Evolutionary conservation across 2,113 vertebrate genomes (phyloP), one percentile per base, ranked within the genome.

Genomic region (Deroptyus accipitrinus): DNA sequence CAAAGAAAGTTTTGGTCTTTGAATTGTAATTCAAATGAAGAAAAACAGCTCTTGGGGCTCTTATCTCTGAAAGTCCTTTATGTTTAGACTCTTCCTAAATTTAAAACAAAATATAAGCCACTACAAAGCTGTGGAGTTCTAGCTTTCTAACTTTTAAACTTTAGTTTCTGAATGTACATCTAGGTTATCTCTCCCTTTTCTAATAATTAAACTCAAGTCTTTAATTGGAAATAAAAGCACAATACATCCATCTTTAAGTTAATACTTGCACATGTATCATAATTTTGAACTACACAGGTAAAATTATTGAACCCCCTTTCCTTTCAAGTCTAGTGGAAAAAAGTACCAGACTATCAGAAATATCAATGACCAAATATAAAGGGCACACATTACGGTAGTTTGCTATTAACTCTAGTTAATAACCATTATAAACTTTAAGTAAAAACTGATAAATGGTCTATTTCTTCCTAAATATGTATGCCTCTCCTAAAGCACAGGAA

Each of bases 311-410:
- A 72, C 4, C 1, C 6, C 5, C 6, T 48, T 54, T 86, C 6
- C 37, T 59, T 74, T 59, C 2, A 75, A 72, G 64, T 3, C 4
- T 19, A 67, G 6, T n/a, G 6, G 77, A 28, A 20, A 24, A 17
- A 17, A 57, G 20, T n/a, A 4, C 2, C 55, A 54, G 49, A 54
- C 15, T 42, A 52, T 35, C 48, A 51, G 13, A 80, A 78, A 81
- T 72, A 55, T 7, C 11, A 11, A n/a, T 68, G 39, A 64, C n/a
- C 35, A 77, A 62, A 55, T 54, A 75, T 5, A 23, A 74, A 83
- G 37, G 35, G 23, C n/a, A 44, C 3, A 67, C 6, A 12, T 33
- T 49, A 33, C 1, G 0, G 0, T 16, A 66, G 17, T 49, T 91
- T 70, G 28, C 31, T 66, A 28, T 35, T 86, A 74, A 17, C 25